These are phyloP conservation scores for Dryas iulia DNA, from an alignment of 1,140 invertebrate species.

Conservation along the genomic window DNA sequence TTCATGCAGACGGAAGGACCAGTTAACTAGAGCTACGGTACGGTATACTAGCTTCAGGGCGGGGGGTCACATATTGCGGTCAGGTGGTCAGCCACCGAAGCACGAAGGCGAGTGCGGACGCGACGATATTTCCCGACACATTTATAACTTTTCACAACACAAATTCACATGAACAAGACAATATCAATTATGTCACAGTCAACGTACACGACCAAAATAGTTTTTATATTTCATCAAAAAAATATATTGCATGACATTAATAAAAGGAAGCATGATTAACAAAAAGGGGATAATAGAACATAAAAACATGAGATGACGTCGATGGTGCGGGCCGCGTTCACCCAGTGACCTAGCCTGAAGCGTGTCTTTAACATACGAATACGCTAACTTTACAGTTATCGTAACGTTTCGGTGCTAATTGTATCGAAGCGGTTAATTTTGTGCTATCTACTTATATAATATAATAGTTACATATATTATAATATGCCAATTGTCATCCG, in stretches of 20 bases:
- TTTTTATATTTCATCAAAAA: conserved; percentile 66
- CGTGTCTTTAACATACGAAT: conserved; percentile 12
- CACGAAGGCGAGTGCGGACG: conserved; percentile 73
- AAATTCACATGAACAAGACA: conserved; percentile 80
- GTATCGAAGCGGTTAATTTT: conserved; percentile 38
- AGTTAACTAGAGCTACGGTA: conserved; percentile 66
- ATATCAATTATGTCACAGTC: conserved; percentile 70
- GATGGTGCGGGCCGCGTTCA: conserved; percentile 59
- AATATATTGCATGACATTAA: conserved; percentile 60
- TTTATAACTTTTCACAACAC: conserved; percentile 70
- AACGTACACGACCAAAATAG: conserved; percentile 79
- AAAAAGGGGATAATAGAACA: conserved; percentile 39
- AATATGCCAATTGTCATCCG: conserved; percentile 37
- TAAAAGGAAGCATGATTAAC: conserved; percentile 65
- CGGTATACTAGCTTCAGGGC: conserved; percentile 63
- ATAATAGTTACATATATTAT: conserved; percentile 13
- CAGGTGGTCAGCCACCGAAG: conserved; percentile 67
- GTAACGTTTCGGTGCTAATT: conserved; percentile 25
- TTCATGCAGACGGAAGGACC: conserved; percentile 67
- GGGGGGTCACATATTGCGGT: conserved; percentile 66
- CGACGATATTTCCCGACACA: conserved; percentile 59
- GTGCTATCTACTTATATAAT: conserved; percentile 40
- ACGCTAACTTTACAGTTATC: conserved; percentile 17
- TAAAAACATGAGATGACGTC: conserved; percentile 32
- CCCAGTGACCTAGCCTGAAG: conserved; percentile 29